Conservation (phyloP, 2,113 vertebrate genomes). For the Sander vitreus region DNA sequence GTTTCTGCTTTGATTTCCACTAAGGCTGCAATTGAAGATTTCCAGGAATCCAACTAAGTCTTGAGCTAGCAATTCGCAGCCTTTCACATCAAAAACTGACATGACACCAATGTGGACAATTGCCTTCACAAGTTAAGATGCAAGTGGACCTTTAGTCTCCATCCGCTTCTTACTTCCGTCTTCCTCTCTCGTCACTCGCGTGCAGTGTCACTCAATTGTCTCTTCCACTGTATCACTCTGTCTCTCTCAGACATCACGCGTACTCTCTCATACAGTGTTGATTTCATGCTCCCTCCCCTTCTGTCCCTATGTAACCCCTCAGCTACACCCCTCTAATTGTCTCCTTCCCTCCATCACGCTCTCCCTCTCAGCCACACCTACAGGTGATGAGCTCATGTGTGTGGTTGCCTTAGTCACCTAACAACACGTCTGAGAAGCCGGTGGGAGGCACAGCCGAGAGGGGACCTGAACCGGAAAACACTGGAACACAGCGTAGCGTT, state of each 20-base stretch:
- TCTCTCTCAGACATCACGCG: slow-evolving; percentile 18
- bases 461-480: slow-evolving; percentile 23
- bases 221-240: not conserved
- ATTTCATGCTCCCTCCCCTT: slow-evolving; percentile 25
- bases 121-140: not conserved
- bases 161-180: slow-evolving; percentile 1
- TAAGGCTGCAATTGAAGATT: not conserved
- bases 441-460: slow-evolving; percentile 45
- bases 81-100: not conserved
- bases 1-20: not conserved
- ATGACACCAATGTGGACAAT: not conserved
- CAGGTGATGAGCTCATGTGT: slow-evolving; percentile 84
- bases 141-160: not conserved
- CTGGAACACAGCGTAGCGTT: slow-evolving; percentile 58
- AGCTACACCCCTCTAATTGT: slow-evolving; percentile 19
- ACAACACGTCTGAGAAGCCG: slow-evolving; percentile 66
- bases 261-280: slow-evolving; percentile 10
- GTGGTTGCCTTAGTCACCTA: slow-evolving; percentile 82
- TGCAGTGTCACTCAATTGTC: slow-evolving; percentile 13
- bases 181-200: not conserved
- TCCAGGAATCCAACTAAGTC: slow-evolving; percentile 24
- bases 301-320: slow-evolving; percentile 34
- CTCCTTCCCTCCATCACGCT: slow-evolving; percentile 40
- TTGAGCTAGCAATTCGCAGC: not conserved
- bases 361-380: slow-evolving; percentile 72